These are phyloP conservation scores for Ctenochaetus hawaiiensis DNA, from an alignment of 2,797 vertebrate genomes.

Conservation along the genomic window DNA sequence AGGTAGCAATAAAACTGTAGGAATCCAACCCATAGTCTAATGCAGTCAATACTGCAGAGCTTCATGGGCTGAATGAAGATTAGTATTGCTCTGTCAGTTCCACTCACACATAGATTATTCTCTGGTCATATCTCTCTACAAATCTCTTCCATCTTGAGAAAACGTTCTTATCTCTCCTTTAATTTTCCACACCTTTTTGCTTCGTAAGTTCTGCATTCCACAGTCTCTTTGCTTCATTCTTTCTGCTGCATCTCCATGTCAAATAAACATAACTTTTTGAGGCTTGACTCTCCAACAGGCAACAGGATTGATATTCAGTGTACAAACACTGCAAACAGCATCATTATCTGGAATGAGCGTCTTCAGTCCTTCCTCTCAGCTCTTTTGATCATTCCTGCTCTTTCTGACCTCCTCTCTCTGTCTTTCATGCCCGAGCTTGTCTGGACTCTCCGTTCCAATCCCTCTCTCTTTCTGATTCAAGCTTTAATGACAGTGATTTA, in stretches of 20 bases:
- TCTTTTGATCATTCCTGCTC: slow-evolving; percentile 5
- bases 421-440: slow-evolving; percentile 55
- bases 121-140: slow-evolving; percentile 16
- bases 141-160: slow-evolving; percentile 22
- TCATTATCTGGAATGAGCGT: too few relatives aligned
- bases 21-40: not conserved
- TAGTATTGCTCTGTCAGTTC: slow-evolving; percentile 4
- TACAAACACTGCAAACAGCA: not conserved
- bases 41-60: not conserved
- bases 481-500: slow-evolving; percentile 80
- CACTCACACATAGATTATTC: not conserved
- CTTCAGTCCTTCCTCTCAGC: not conserved
- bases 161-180: slow-evolving; percentile 27
- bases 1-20: not conserved
- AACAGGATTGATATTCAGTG: not conserved
- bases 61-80: not conserved
- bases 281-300: slow-evolving; percentile 2
- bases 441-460: slow-evolving; percentile 27
- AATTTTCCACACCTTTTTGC: slow-evolving; percentile 3
- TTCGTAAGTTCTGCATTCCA: slow-evolving; percentile 17
- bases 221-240: slow-evolving; percentile 12
- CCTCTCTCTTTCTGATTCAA: slow-evolving; percentile 64
- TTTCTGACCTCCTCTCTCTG: slow-evolving; percentile 3
- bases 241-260: not conserved
- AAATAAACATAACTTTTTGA: not conserved